phyloP scores from a whole-genome alignment of 2,113 vertebrate species.

The Geothlypis trichas region DNA sequence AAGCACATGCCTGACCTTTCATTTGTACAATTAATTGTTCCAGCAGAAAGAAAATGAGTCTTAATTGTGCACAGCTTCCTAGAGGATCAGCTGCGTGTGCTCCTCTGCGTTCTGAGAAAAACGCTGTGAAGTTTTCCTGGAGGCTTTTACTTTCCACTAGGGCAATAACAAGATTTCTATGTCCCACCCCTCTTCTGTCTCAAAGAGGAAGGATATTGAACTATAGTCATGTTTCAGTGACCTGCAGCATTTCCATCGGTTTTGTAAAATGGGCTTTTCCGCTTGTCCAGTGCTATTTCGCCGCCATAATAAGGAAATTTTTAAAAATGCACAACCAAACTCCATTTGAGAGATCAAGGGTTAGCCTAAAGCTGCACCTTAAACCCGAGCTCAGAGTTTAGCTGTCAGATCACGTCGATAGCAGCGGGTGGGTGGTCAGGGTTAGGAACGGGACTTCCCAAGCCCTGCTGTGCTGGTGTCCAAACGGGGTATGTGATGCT shows the following conservation, averaged over 20 bases:
- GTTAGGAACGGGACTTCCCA: background rate
- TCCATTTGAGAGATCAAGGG: background rate
- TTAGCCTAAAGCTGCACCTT: background rate
- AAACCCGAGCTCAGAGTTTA: background rate
- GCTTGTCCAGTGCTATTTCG: background rate
- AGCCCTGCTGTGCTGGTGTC: background rate
- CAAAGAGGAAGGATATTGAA: background rate
- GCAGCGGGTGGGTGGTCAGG: background rate
- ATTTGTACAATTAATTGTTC: conserved; percentile 61
- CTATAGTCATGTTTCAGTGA: background rate
- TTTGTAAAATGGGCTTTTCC: background rate
- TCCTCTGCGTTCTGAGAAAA: background rate
- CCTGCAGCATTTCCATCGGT: background rate
- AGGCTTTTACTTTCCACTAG: background rate
- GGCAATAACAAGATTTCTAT: background rate
- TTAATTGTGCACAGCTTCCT: conserved; percentile 54
- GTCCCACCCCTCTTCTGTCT: background rate
- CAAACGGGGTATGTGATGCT: background rate
- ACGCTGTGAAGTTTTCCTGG: background rate
- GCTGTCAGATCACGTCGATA: background rate
- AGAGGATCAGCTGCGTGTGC: conserved; percentile 30
- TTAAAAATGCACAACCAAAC: background rate
- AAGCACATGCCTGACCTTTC: conserved; percentile 58
- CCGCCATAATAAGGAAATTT: background rate
- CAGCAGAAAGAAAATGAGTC: conserved; percentile 48